Evolutionary conservation across 2,888 invertebrate genomes (phyloP).

Genomic region (Cephus spinipes): DNA sequence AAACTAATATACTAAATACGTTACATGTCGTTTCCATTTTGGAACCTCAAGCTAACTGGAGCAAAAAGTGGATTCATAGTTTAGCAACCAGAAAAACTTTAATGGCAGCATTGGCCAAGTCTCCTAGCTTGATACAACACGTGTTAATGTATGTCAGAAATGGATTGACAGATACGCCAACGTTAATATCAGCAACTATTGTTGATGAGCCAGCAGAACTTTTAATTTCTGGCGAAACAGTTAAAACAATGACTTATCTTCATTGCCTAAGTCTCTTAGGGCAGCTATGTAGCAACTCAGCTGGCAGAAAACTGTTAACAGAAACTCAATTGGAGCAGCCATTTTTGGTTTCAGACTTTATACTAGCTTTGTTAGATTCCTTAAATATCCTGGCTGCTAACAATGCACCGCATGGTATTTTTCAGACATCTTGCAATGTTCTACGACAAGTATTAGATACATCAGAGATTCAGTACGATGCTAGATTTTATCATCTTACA

Average conservation of each 20-base stretch:
- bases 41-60: conserved; percentile 60
- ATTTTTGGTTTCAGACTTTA: conserved; percentile 48
- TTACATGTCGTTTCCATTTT: conserved; percentile 56
- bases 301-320: conserved; percentile 48
- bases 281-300: conserved; percentile 49
- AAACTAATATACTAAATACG: conserved; percentile 46
- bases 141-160: conserved; percentile 40
- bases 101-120: conserved; percentile 48
- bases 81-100: conserved; percentile 51
- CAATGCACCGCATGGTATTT: conserved; percentile 49
- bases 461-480: conserved; percentile 45
- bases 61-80: conserved; percentile 55
- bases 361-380: conserved; percentile 43
- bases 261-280: conserved; percentile 58
- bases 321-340: conserved; percentile 43
- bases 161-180: conserved; percentile 45
- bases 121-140: conserved; percentile 50
- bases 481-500: conserved; percentile 51
- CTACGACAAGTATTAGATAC: conserved; percentile 49
- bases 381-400: conserved; percentile 50
- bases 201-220: conserved; percentile 54
- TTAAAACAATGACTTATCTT: conserved; percentile 55
- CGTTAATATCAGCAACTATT: conserved; percentile 43
- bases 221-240: conserved; percentile 56
- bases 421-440: conserved; percentile 48